phyloP scores from a whole-genome alignment of 2,888 invertebrate species.

The Cepaea hortensis region DNA sequence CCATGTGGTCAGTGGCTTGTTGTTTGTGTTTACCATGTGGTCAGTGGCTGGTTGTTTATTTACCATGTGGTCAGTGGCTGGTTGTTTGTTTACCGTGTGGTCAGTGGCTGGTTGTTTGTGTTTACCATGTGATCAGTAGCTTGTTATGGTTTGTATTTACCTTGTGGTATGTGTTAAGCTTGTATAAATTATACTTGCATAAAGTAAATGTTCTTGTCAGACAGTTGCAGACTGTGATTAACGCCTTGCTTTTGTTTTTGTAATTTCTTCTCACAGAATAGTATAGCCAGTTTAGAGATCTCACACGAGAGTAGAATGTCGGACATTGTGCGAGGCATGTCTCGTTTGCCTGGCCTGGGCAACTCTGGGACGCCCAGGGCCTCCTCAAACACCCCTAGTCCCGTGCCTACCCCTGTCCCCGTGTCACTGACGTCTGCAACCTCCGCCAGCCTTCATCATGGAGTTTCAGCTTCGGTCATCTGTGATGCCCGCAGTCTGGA shows the following conservation, averaged over 20 bases:
- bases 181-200: too few species aligned
- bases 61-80: too few species aligned
- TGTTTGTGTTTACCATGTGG: too few species aligned
- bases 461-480: background rate
- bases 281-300: slow-evolving; percentile 36
- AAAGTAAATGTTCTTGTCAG: too few species aligned
- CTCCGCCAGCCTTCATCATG: background rate
- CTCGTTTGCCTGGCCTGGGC: slow-evolving; percentile 14
- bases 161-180: too few species aligned
- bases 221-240: too few species aligned
- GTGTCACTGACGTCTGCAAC: background rate
- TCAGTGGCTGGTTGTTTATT: too few species aligned
- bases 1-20: too few species aligned
- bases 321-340: slow-evolving; percentile 36
- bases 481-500: slow-evolving; percentile 10
- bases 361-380: slow-evolving; percentile 14
- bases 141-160: too few species aligned
- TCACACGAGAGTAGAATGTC: slow-evolving; percentile 42
- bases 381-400: slow-evolving; percentile 36
- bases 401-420: slow-evolving; percentile 42
- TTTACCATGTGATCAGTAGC: too few species aligned
- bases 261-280: slow-evolving; percentile 32
- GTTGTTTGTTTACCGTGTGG: too few species aligned
- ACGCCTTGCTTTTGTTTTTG: background rate
- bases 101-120: too few species aligned